These are phyloP conservation scores for Ptilodon capucinus DNA, from an alignment of 2,888 invertebrate genomes.

Conservation along the genomic window DNA sequence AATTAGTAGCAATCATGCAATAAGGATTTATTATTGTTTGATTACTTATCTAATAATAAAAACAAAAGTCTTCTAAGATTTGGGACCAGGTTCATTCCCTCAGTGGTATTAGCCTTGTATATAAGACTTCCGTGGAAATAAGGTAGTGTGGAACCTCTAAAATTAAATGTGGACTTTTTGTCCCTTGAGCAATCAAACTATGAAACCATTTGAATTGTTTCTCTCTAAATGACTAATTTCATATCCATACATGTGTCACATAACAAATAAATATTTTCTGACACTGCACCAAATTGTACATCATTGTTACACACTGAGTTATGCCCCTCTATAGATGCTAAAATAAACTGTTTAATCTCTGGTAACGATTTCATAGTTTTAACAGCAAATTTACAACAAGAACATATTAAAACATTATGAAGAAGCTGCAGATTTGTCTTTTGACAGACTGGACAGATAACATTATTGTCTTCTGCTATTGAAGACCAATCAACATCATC, in stretches of 20 bases:
- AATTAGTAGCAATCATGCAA: too few species aligned
- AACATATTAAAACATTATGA: slow-evolving; percentile 45
- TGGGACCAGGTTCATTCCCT: too few species aligned
- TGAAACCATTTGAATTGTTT: background rate
- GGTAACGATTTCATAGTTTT: slow-evolving; percentile 46
- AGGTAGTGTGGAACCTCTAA: too few species aligned
- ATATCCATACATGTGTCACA: slow-evolving; percentile 68
- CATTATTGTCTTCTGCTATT: slow-evolving; percentile 57
- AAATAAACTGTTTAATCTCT: slow-evolving; percentile 54
- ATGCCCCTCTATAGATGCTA: slow-evolving; percentile 56
- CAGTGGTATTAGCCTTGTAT: too few species aligned
- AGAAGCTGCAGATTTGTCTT: slow-evolving; percentile 53
- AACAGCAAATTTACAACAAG: slow-evolving; percentile 59
- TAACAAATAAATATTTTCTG: slow-evolving; percentile 65
- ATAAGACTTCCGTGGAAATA: too few species aligned
- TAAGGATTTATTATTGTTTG: too few species aligned
- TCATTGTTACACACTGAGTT: slow-evolving; percentile 45
- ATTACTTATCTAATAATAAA: too few species aligned
- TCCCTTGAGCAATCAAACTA: too few species aligned
- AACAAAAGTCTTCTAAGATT: too few species aligned
- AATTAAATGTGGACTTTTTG: too few species aligned
- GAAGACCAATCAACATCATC: slow-evolving; percentile 66
- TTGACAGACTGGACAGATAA: slow-evolving; percentile 81
- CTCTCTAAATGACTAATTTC: slow-evolving; percentile 35
- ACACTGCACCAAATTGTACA: slow-evolving; percentile 55